phyloP scores from a whole-genome alignment of 2,797 vertebrate species.

The Epinephelus coioides region DNA sequence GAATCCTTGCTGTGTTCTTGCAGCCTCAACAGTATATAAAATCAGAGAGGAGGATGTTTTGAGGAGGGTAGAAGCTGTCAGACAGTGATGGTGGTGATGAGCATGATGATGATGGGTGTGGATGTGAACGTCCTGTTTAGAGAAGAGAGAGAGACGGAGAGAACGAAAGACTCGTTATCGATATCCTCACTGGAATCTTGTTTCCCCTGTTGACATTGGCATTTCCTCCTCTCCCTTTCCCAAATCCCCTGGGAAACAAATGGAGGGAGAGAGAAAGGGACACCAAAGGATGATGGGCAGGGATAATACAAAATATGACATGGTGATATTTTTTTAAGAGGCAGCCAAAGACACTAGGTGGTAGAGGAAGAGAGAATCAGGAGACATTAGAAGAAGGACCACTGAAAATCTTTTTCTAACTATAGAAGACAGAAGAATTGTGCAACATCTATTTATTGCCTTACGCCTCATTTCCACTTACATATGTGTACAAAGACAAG shows the following conservation, averaged over 20 bases:
- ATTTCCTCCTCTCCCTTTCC: constrained; percentile 63
- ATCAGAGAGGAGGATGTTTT: constrained; percentile 17
- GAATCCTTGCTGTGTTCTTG: neutral
- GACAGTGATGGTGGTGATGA: constrained; percentile 25
- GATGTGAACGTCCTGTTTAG: constrained; percentile 71
- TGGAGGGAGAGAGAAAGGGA: neutral
- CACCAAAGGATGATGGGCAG: neutral
- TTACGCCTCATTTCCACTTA: too few relatives aligned
- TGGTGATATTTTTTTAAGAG: neutral
- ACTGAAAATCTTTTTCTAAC: too few relatives aligned
- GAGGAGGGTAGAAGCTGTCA: constrained; percentile 19
- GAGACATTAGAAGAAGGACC: neutral
- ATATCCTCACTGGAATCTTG: constrained; percentile 53
- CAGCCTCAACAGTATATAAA: neutral
- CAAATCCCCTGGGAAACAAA: constrained; percentile 9
- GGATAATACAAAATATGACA: neutral
- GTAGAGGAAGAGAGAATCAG: too few relatives aligned
- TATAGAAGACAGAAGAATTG: too few relatives aligned
- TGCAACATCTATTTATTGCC: too few relatives aligned
- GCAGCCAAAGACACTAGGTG: neutral
- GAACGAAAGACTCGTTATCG: constrained; percentile 36
- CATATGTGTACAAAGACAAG: too few relatives aligned
- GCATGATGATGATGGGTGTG: constrained; percentile 56
- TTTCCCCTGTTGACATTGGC: constrained; percentile 55
- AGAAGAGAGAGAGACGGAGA: constrained; percentile 32